Conservation (phyloP, 1,140 invertebrate species). For the Babylonia areolata region DNA sequence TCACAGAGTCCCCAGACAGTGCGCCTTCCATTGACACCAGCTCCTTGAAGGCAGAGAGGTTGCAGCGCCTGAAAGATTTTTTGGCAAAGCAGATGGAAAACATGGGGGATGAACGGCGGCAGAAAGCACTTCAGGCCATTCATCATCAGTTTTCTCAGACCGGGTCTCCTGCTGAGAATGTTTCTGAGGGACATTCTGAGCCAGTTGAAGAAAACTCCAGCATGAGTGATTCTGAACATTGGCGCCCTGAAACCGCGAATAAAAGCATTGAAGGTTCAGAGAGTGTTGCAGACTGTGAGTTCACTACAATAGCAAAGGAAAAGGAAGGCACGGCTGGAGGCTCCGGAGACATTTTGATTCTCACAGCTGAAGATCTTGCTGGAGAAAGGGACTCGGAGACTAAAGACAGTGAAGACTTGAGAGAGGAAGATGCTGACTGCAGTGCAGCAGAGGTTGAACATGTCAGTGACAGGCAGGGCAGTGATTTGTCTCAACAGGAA, state of each 20-base stretch:
- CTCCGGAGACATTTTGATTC: background rate
- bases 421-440: background rate
- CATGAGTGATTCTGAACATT: background rate
- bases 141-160: background rate
- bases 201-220: background rate
- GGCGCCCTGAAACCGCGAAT: background rate
- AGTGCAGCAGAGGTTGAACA: background rate
- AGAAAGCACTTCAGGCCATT: conserved; percentile 32
- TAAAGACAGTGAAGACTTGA: background rate
- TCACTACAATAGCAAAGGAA: too few species aligned
- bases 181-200: background rate
- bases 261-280: background rate
- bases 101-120: conserved; percentile 14
- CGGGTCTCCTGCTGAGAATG: background rate
- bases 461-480: background rate
- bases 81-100: conserved; percentile 22
- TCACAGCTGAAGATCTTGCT: too few species aligned
- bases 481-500: background rate
- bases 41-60: conserved; percentile 27
- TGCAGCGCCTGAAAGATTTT: background rate
- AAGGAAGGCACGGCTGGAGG: background rate
- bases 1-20: conserved; percentile 17
- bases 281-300: too few species aligned
- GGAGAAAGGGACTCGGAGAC: background rate
- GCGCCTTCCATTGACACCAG: background rate